A percentile compares a stretch with the other conserved stretches of the same genome.
Conservation (phyloP, 2,797 vertebrate genomes). For the Pteropus rufus region DNA sequence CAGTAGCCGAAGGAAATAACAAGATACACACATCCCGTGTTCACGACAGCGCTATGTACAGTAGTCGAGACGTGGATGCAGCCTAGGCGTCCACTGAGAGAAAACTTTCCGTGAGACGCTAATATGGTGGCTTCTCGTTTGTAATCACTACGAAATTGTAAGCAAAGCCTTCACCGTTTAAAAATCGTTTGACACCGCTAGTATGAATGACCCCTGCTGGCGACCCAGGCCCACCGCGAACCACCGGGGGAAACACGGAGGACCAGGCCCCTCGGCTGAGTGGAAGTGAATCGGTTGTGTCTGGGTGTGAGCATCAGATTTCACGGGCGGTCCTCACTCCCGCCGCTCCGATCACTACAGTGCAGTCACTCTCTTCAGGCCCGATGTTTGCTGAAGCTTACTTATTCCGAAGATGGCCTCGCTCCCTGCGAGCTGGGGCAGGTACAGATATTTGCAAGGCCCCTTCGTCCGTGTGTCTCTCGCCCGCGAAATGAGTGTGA, state of each 20-base stretch:
- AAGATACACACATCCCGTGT: background rate
- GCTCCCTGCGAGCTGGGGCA: background rate
- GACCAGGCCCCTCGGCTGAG: too few species aligned
- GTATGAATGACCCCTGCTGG: background rate
- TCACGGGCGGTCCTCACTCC: background rate
- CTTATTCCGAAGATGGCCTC: background rate
- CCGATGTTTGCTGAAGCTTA: conserved; percentile 9
- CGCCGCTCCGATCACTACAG: background rate
- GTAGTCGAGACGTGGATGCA: background rate
- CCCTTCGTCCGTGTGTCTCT: background rate
- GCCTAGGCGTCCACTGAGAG: background rate
- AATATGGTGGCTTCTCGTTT: background rate
- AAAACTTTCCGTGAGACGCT: background rate
- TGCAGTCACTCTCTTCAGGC: background rate
- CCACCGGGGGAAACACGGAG: too few species aligned
- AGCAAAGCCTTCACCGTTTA: background rate
- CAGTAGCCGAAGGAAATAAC: background rate
- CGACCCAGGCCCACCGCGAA: background rate
- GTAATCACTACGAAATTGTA: background rate
- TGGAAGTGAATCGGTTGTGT: background rate
- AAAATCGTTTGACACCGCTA: background rate
- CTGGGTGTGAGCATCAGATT: background rate
- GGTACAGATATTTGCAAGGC: conserved; percentile 15
- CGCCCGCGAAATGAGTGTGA: background rate
- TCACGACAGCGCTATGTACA: background rate